Conservation (phyloP, 2,113 vertebrate species). For the Zosterops hypoxanthus region DNA sequence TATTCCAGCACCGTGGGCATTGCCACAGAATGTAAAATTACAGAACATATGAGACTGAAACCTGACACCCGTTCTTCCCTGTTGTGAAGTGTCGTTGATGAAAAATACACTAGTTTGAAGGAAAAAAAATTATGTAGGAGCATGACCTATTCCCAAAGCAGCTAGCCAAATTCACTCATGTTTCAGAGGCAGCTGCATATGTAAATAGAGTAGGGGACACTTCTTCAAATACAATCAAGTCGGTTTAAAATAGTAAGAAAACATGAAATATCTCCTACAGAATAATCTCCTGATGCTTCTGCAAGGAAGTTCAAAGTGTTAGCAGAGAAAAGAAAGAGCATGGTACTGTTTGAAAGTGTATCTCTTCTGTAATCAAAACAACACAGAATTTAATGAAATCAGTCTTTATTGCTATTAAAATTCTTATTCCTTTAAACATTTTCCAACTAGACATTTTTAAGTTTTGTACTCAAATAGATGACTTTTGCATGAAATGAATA, state of each 20-base stretch:
- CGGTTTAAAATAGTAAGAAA: constrained; percentile 9
- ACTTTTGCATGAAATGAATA: constrained; percentile 15
- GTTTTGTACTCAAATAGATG: background rate
- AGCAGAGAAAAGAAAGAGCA: background rate
- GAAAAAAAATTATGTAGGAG: constrained; percentile 48
- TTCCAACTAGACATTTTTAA: constrained; percentile 8
- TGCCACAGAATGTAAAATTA: constrained; percentile 78
- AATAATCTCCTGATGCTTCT: constrained; percentile 36
- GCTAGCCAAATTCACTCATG: constrained; percentile 27
- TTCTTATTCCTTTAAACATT: background rate
- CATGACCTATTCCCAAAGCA: constrained; percentile 55
- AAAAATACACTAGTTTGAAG: constrained; percentile 66
- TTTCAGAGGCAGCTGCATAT: background rate
- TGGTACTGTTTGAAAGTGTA: background rate
- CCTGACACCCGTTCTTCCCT: constrained; percentile 78
- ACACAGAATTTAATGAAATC: constrained; percentile 4
- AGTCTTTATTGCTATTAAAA: background rate
- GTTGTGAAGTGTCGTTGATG: constrained; percentile 72
- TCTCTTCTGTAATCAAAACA: background rate
- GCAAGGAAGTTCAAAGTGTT: background rate
- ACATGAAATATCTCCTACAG: background rate
- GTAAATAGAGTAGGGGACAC: background rate
- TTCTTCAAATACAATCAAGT: constrained; percentile 12
- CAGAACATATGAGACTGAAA: constrained; percentile 79
- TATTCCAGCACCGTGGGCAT: constrained; percentile 72